Conservation (phyloP, 2,113 vertebrate genomes). For the Acrocephalus kingi region DNA sequence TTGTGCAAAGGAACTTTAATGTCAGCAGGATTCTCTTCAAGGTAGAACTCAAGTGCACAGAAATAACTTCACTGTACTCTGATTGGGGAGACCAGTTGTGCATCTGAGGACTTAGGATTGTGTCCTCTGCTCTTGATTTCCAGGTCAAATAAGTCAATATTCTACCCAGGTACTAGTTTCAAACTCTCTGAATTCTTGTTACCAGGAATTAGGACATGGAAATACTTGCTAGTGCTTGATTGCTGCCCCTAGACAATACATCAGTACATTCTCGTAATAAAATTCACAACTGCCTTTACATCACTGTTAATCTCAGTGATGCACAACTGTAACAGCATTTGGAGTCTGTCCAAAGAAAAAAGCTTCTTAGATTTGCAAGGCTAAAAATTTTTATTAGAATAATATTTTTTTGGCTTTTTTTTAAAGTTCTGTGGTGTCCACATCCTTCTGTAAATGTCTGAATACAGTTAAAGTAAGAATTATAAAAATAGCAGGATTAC, state of each 20-base stretch:
- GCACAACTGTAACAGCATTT: conserved; percentile 38
- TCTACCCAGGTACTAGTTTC: background rate
- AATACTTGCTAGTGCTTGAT: conserved; percentile 26
- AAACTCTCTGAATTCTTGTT: conserved; percentile 8
- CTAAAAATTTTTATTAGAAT: background rate
- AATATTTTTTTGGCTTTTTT: background rate
- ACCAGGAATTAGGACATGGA: conserved; percentile 17
- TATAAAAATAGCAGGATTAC: background rate
- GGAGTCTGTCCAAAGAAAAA: conserved; percentile 28
- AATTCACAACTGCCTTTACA: conserved; percentile 40
- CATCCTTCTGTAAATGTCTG: background rate
- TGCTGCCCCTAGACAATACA: background rate
- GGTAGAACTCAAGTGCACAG: background rate
- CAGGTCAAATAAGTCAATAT: background rate
- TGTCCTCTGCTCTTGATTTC: background rate
- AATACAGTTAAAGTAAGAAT: background rate
- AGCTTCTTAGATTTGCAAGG: background rate
- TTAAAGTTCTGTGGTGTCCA: background rate
- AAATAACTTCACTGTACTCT: background rate
- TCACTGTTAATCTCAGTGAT: conserved; percentile 29
- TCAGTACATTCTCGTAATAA: background rate
- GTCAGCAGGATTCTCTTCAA: background rate
- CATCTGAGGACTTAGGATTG: background rate
- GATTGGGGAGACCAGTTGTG: background rate
- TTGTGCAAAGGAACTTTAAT: conserved; percentile 26